Conservation (phyloP, 2,797 vertebrate genomes). For the Masticophis lateralis region DNA sequence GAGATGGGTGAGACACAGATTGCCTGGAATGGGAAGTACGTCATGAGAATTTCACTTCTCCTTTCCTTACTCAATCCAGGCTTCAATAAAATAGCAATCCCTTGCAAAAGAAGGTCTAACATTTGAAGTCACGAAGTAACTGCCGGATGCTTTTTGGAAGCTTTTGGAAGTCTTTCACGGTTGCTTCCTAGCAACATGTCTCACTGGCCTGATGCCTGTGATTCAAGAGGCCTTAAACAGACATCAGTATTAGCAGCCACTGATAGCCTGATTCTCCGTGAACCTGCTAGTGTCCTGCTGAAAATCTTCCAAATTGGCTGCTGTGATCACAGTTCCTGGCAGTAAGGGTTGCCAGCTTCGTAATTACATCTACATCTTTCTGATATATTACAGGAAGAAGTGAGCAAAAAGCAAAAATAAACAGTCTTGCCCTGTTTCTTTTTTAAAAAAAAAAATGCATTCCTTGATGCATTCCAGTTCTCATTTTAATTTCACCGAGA, state of each 20-base stretch:
- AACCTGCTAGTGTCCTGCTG: not conserved
- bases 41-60: not conserved
- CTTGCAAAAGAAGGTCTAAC: not conserved
- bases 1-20: not conserved
- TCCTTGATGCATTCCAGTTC: not conserved
- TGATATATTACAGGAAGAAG: not conserved
- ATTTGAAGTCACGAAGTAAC: not conserved
- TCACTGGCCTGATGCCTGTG: not conserved
- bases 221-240: not conserved
- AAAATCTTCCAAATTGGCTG: not conserved
- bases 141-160: not conserved
- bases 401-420: not conserved
- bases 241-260: not conserved
- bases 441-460: not conserved
- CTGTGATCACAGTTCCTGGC: not conserved
- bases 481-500: not conserved
- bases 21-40: not conserved
- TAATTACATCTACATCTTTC: not conserved
- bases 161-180: not conserved
- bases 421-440: not conserved
- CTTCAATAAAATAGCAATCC: not conserved
- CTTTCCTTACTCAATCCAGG: not conserved
- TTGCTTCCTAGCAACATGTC: not conserved
- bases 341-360: not conserved
- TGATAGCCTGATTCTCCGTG: not conserved